Evolutionary conservation across 1,140 invertebrate genomes (phyloP), one percentile per base, ranked within the genome.

Genomic region (Catajapyx aquilonaris): DNA sequence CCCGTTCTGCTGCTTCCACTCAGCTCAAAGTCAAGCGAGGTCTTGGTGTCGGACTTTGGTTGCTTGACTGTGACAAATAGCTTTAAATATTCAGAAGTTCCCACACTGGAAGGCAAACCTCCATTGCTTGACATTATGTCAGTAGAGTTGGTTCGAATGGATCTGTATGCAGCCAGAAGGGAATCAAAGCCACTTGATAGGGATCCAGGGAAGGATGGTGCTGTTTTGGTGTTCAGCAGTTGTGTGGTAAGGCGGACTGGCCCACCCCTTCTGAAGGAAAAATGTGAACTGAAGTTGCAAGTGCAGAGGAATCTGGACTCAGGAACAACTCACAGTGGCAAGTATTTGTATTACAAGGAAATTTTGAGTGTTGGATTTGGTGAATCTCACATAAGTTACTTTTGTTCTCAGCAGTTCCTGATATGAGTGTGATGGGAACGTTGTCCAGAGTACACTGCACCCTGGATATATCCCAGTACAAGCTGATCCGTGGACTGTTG

Each of bases 1-100:
- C 86, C 87, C 0, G 73, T 91, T 0, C 81, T 95, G 40, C 57
- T 93, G 3, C 55, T 95, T 23, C 90, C 90, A 0, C 71, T 87
- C 28, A 81, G 76, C 51, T 78, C 80, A n/a, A 68, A 69, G 37
- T 76, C 76, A 7, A 67, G 73, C 4, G 68, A 79, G 42, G 61
- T 87, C 21, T 65, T 94, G 13, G 69, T 88, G 2, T 69, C 76
- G 0, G 76, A 93, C 57, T 61, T 95, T 1, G 81, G 80, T 3
- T 71, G 75, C 51, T 62, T 95, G 2, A 70, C 69, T 2, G 64
- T 91, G 2, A 71, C 61, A 33, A 96, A 94, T 56, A 62, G 59
- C 35, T 80, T 83, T 22, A 31, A 40, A 32, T 41, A 44, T 20
- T 11, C 23, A 1, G 4, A 25, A 17, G 16, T 17, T 7, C 20